Percentiles rank a stretch among this genome's conserved stretches.
Conservation (phyloP, 2,113 vertebrate genomes). For the Rhineura floridana region DNA sequence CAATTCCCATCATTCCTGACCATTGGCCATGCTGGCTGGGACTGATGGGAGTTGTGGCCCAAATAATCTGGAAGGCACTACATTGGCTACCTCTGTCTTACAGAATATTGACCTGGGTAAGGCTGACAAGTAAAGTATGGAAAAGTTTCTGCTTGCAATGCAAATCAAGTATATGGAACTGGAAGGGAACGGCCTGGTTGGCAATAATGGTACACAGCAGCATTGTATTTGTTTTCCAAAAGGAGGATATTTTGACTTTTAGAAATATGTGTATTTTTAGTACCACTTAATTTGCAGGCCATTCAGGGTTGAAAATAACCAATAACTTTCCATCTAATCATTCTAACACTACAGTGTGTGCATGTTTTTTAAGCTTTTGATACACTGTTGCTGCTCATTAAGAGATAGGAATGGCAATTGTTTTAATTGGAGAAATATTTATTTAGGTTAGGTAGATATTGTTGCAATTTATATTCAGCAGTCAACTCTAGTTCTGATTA, state of each 20-base stretch:
- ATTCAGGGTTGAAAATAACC: conserved; percentile 40
- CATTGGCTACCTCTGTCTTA: neutral
- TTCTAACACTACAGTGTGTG: conserved; percentile 60
- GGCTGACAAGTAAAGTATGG: neutral
- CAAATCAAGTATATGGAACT: accelerated
- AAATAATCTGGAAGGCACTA: too few relatives aligned
- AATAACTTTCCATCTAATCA: conserved; percentile 44
- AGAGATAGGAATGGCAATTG: conserved; percentile 64
- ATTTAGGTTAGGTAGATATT: conserved; percentile 65
- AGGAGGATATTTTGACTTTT: neutral
- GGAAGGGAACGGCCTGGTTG: neutral
- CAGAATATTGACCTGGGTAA: neutral
- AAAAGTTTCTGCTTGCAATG: neutral
- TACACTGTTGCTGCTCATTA: conserved; percentile 69
- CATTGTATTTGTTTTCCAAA: neutral
- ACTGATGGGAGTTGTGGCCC: too few relatives aligned
- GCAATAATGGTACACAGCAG: neutral
- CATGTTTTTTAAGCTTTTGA: conserved; percentile 70
- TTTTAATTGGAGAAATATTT: conserved; percentile 70
- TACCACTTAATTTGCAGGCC: conserved; percentile 53
- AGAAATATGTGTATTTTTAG: conserved; percentile 27
- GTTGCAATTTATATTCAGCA: conserved; percentile 65
- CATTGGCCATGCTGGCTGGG: too few relatives aligned
- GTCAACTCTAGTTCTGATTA: conserved; percentile 47
- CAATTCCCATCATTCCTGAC: too few relatives aligned